Percentiles rank a stretch among this genome's conserved stretches.
phyloP scores from a whole-genome alignment of 2,797 vertebrate genomes.

The Lemur catta region DNA sequence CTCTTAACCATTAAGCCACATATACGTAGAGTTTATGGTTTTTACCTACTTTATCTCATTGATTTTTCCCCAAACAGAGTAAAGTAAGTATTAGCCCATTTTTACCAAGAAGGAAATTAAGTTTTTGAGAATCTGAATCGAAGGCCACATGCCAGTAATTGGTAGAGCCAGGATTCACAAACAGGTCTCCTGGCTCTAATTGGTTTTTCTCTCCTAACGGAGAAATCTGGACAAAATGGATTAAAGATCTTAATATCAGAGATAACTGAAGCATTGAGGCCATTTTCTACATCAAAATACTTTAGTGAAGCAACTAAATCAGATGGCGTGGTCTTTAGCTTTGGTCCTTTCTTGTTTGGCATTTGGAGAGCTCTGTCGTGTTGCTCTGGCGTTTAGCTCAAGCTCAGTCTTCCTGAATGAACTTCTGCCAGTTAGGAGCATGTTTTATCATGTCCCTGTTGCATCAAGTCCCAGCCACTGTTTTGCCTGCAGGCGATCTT shows the following conservation, averaged over 20 bases:
- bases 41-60: not conserved
- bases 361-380: not conserved
- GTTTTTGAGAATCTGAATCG: not conserved
- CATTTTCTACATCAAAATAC: not conserved
- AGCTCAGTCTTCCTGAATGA: not conserved
- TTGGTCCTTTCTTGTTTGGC: not conserved
- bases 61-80: not conserved
- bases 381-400: not conserved
- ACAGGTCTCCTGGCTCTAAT: not conserved
- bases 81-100: not conserved
- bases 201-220: not conserved
- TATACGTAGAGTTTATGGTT: rapidly evolving
- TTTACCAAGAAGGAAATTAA: not conserved
- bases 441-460: too few species aligned
- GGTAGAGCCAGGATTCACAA: not conserved
- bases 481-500: not conserved
- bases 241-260: not conserved
- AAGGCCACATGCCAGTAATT: not conserved
- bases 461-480: not conserved
- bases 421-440: rapidly evolving
- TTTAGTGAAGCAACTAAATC: not conserved
- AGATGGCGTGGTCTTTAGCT: not conserved
- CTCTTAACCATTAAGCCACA: not conserved
- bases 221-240: not conserved
- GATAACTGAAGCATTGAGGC: not conserved